These are phyloP conservation scores for Spialia ferax DNA, from an alignment of 2,888 invertebrate genomes.

Conservation along the genomic window DNA sequence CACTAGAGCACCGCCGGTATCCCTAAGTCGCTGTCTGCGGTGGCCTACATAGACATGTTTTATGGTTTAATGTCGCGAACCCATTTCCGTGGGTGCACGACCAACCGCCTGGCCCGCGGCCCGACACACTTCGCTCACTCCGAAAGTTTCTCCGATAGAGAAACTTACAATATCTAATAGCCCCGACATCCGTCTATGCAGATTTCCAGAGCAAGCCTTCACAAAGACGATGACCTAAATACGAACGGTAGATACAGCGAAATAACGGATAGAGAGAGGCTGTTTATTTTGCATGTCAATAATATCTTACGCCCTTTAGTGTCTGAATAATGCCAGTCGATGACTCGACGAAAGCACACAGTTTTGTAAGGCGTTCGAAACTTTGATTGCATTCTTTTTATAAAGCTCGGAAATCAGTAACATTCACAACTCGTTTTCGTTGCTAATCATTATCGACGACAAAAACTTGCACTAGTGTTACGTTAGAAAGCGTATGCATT, in stretches of 20 bases:
- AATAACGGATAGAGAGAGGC: slow-evolving; percentile 62
- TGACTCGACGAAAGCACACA: neutral
- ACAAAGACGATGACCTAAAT: slow-evolving; percentile 76
- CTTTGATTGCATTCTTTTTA: neutral
- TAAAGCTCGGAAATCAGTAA: slow-evolving; percentile 48
- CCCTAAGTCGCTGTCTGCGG: slow-evolving; percentile 62
- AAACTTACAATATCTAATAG: slow-evolving; percentile 83
- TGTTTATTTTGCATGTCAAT: slow-evolving; percentile 57
- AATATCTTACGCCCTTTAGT: slow-evolving; percentile 50
- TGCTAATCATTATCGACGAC: slow-evolving; percentile 69
- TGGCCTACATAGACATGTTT: slow-evolving; percentile 80
- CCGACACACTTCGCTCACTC: slow-evolving; percentile 79
- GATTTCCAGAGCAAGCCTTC: slow-evolving; percentile 83
- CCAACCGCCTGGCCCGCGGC: slow-evolving; percentile 64
- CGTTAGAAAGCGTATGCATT: slow-evolving; percentile 83
- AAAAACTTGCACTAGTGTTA: slow-evolving; percentile 84
- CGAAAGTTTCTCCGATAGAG: slow-evolving; percentile 84
- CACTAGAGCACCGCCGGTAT: slow-evolving; percentile 54
- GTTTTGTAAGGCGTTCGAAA: slow-evolving; percentile 8
- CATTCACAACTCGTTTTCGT: slow-evolving; percentile 80
- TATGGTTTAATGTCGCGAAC: slow-evolving; percentile 79
- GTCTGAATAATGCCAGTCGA: slow-evolving; percentile 17
- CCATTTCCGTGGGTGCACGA: slow-evolving; percentile 82
- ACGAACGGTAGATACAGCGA: slow-evolving; percentile 64
- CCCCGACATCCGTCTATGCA: slow-evolving; percentile 84